Percentiles rank a stretch among this genome's conserved stretches.
phyloP scores from a whole-genome alignment of 2,888 invertebrate genomes.

The Drosophila prostipennis region DNA sequence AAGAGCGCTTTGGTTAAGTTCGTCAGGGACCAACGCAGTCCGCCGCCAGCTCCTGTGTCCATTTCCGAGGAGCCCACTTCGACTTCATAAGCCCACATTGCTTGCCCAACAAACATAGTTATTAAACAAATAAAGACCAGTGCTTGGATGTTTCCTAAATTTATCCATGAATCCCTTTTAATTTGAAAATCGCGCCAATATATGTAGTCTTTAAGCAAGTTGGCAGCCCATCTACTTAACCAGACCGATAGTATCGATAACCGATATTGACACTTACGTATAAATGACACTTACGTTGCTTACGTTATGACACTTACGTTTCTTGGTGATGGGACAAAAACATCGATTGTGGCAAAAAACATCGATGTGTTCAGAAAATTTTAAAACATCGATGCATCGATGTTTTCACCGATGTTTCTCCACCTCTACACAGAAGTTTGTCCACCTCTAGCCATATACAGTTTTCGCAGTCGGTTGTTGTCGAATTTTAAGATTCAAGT shows the following conservation, averaged over 20 bases:
- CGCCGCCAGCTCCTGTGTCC: neutral
- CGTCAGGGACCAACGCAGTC: constrained; percentile 22
- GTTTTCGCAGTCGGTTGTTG: constrained; percentile 12
- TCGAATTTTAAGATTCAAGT: constrained; percentile 7
- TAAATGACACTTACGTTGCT: no score
- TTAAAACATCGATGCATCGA: no score
- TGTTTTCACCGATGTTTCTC: no score
- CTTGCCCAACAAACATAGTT: neutral
- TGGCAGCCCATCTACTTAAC: no score
- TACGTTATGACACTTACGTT: no score
- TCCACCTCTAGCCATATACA: constrained; percentile 2
- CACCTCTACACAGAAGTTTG: no score
- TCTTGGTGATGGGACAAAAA: no score
- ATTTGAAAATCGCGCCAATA: neutral
- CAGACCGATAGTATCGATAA: no score
- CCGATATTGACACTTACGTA: no score
- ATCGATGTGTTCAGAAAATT: no score
- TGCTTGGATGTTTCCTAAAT: neutral
- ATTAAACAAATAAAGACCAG: constrained; percentile 7
- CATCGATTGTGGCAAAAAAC: no score
- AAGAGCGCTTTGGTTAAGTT: constrained; percentile 58
- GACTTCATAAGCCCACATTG: neutral
- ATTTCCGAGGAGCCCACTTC: neutral
- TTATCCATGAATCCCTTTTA: neutral
- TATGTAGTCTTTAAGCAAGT: neutral